Base-by-base conservation (phyloP, 2,113 vertebrate genomes). In the Lasiurus borealis region DNA sequence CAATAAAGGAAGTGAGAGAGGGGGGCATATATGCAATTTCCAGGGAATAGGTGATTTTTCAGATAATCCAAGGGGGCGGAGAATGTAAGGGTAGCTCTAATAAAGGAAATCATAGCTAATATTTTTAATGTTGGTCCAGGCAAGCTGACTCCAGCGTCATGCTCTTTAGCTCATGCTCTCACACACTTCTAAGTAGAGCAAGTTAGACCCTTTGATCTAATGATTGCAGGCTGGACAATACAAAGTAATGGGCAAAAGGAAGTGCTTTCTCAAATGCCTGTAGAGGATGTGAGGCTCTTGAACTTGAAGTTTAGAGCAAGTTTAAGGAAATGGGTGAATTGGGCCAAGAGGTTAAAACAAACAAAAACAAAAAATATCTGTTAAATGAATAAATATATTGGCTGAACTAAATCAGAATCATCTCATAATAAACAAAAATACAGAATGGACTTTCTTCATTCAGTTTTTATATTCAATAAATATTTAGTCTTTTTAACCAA, bases 1-100 rank as follows among this genome's bases (percentile, higher is more conserved):
- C 84, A 94, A 46, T 95, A 81, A 91, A 94, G 93, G 96, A 97
- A 93, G 71, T 73, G 57, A 92, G 81, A 75, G 77, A 54, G 62
- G 29, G 44, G 46, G 19, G 11, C 25, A 71, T 13, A 9, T 16
- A 16, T 7, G 73, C 46, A 93, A 54, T 92, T 96, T 94, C 82
- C 90, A 94, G 96, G 94, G 91, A 96, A 93, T 40, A 66, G 69
- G 40, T 57, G 83, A 52, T 88, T 88, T 94, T 95, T 82, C 89
- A 50, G 80, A 93, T 57, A 36, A 85, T 83, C 27, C 11, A 23
- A 52, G 77, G 48, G 27, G 46, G 8, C 5, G 13, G 13, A 23
- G 10, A 57, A 62, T 78, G 82, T 71, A 77, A 91, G 40, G 31
- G 27, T 40, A 11, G 52, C 23, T 73, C 36, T 89, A 15, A 36